These are phyloP conservation scores for Diarsia rubi DNA, from an alignment of 2,888 invertebrate species.

Conservation along the genomic window DNA sequence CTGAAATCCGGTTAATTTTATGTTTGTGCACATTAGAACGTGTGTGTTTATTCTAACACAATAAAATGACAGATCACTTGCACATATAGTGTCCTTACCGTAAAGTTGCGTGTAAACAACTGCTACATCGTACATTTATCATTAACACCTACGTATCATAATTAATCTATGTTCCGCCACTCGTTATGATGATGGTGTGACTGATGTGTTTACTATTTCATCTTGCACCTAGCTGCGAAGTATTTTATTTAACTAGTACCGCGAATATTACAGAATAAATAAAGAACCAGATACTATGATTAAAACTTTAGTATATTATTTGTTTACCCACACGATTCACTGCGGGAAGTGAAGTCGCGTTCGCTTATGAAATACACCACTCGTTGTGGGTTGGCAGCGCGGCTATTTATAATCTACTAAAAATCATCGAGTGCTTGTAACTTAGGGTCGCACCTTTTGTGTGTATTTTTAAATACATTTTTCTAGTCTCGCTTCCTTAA, in stretches of 20 bases:
- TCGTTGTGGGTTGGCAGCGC: constrained; percentile 79
- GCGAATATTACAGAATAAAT: constrained; percentile 25
- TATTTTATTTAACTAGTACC: constrained; percentile 4
- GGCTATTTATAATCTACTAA: constrained; percentile 91
- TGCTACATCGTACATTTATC: constrained; percentile 40
- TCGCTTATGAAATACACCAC: constrained; percentile 71
- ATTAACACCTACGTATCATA: constrained; percentile 55
- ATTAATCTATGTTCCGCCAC: constrained; percentile 57
- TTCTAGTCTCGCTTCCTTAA: constrained; percentile 77
- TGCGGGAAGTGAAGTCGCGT: constrained; percentile 36
- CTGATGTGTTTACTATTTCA: constrained; percentile 53
- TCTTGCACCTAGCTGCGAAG: constrained; percentile 44
- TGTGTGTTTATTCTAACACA: background rate
- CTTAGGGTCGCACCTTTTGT: constrained; percentile 85
- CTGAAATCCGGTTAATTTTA: background rate
- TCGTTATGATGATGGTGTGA: constrained; percentile 42
- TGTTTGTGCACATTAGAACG: background rate
- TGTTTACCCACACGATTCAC: background rate
- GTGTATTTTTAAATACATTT: constrained; percentile 85
- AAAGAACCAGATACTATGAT: background rate
- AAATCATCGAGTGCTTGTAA: constrained; percentile 88
- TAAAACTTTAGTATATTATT: background rate
- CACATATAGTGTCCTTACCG: constrained; percentile 9
- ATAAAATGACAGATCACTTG: constrained; percentile 6
- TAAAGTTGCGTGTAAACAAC: constrained; percentile 14